Conservation (phyloP, 2,113 vertebrate genomes). For the Oxygymnocypris stewartii region DNA sequence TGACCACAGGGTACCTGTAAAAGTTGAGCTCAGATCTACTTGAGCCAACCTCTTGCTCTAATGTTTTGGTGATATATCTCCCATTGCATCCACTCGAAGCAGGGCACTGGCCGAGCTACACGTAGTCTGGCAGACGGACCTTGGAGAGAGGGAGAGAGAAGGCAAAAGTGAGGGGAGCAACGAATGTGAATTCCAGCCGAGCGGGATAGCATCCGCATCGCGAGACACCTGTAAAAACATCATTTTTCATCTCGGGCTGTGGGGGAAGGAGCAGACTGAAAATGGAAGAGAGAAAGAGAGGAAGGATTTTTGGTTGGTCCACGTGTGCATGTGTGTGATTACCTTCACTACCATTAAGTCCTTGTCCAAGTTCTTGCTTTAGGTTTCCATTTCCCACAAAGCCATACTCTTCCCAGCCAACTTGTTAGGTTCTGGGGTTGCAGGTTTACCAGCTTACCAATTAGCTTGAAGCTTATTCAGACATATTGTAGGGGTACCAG, state of each 20-base stretch:
- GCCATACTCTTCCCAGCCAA: not conserved
- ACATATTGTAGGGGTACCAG: not conserved
- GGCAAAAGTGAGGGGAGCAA: slow-evolving; percentile 50
- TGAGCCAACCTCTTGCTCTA: slow-evolving; percentile 7
- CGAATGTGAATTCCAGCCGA: slow-evolving; percentile 69
- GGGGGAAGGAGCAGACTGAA: slow-evolving; percentile 45
- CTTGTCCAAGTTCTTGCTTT: slow-evolving; percentile 47
- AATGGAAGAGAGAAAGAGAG: slow-evolving; percentile 46
- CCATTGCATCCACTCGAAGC: slow-evolving; percentile 10
- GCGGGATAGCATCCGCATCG: slow-evolving; percentile 61
- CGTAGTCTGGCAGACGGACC: not conserved
- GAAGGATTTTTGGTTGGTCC: not conserved
- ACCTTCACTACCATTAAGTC: slow-evolving; percentile 44
- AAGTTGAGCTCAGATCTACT: slow-evolving; percentile 10
- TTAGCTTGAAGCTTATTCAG: not conserved
- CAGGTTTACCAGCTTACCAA: not conserved
- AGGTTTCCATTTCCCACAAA: slow-evolving; percentile 39
- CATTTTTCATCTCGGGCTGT: slow-evolving; percentile 67
- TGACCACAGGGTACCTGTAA: slow-evolving; percentile 32
- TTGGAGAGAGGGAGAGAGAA: slow-evolving; percentile 40
- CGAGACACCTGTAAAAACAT: slow-evolving; percentile 77
- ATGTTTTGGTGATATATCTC: slow-evolving; percentile 18
- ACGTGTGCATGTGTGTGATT: slow-evolving; percentile 10
- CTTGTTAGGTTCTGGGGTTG: not conserved
- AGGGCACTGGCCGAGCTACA: not conserved